Conservation (phyloP, 2,113 vertebrate genomes). For the Grus americana region DNA sequence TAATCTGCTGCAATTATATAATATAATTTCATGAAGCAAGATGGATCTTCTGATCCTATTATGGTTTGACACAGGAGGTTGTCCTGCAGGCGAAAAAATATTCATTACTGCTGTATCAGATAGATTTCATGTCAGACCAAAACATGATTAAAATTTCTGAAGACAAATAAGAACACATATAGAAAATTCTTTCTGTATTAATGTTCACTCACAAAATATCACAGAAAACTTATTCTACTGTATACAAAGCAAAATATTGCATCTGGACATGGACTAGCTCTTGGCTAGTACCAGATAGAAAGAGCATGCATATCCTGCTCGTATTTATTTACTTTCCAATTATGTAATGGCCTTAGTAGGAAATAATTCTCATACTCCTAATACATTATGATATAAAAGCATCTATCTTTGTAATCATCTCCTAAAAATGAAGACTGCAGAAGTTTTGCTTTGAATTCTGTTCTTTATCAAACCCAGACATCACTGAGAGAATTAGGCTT, state of each 20-base stretch:
- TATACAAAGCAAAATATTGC: neutral
- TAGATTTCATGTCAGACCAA: conserved; percentile 18
- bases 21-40: conserved; percentile 34
- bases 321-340: neutral
- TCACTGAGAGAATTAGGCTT: neutral
- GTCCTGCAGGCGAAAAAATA: conserved; percentile 5
- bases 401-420: neutral
- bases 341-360: neutral
- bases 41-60: conserved; percentile 10
- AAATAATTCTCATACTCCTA: neutral
- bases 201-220: neutral
- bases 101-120: neutral
- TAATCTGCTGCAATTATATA: conserved; percentile 51
- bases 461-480: neutral
- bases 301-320: neutral
- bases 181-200: neutral
- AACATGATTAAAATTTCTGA: conserved; percentile 19
- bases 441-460: neutral
- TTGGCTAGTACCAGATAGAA: neutral
- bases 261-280: neutral
- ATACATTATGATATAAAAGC: neutral
- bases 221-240: neutral
- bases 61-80: conserved; percentile 21
- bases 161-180: neutral
- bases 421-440: neutral